Percentiles rank a stretch among this genome's conserved stretches.
Evolutionary conservation across 2,113 vertebrate genomes (phyloP).

Genomic region (Sylvietta virens): DNA sequence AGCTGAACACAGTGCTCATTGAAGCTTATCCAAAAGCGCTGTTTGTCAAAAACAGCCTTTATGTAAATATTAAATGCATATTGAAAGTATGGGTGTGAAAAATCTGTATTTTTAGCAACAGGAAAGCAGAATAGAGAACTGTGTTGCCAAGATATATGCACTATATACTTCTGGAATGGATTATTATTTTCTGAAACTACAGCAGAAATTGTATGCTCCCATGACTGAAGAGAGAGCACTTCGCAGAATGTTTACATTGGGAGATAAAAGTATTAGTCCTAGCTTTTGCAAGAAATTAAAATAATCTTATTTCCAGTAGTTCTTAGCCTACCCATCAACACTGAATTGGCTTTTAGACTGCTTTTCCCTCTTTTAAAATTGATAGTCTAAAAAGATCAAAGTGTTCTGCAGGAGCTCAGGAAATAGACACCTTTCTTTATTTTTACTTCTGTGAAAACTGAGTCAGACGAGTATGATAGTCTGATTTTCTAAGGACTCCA

Average conservation of each 20-base stretch:
- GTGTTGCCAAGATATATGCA: neutral
- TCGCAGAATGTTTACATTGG: neutral
- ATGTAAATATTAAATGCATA: slow-evolving; percentile 22
- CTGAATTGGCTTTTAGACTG: neutral
- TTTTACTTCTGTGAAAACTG: neutral
- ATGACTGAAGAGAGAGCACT: neutral
- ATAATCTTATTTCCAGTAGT: neutral
- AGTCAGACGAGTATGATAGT: neutral
- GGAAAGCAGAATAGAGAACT: neutral
- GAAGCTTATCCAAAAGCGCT: neutral
- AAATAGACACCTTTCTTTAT: neutral
- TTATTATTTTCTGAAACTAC: neutral
- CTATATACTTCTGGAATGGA: neutral
- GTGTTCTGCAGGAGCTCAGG: neutral
- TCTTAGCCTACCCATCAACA: neutral
- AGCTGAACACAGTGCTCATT: neutral
- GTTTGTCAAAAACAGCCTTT: neutral
- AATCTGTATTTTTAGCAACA: slow-evolving; percentile 13
- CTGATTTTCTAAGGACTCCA: neutral
- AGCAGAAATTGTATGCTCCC: neutral
- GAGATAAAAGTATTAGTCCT: neutral
- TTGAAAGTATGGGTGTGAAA: neutral
- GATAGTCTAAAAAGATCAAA: neutral
- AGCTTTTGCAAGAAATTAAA: neutral
- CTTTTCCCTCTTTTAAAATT: neutral